phyloP scores from a whole-genome alignment of 2,113 vertebrate species.

The Hyaena hyaena region DNA sequence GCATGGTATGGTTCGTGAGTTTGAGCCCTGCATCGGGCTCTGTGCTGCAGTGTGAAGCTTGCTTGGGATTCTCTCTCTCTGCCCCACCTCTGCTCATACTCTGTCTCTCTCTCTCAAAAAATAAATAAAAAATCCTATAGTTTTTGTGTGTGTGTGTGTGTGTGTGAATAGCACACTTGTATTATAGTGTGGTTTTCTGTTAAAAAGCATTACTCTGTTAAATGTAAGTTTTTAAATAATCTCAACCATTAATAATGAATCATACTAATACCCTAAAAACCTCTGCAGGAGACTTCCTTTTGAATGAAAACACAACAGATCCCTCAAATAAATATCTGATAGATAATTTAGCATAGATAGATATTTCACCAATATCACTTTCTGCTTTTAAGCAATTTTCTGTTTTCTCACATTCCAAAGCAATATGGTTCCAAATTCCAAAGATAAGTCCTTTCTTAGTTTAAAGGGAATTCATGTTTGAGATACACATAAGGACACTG shows the following conservation, averaged over 20 bases:
- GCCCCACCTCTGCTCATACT: too few relatives aligned
- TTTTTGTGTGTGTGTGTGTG: neutral
- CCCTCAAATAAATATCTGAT: conserved; percentile 1
- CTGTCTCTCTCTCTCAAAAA: too few relatives aligned
- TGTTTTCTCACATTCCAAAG: conserved; percentile 37
- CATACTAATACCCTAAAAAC: neutral
- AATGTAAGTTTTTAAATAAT: conserved; percentile 26
- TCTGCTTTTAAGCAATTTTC: conserved; percentile 38
- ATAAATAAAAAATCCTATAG: too few relatives aligned
- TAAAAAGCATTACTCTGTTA: conserved; percentile 13
- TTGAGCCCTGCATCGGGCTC: too few relatives aligned
- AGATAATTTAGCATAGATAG: neutral
- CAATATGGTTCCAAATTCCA: conserved; percentile 48
- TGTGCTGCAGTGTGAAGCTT: too few relatives aligned
- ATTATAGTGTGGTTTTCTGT: neutral
- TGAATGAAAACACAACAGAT: conserved; percentile 20
- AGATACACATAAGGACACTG: neutral
- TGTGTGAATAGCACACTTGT: neutral
- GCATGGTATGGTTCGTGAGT: too few relatives aligned
- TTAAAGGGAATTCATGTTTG: neutral
- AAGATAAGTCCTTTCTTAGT: neutral
- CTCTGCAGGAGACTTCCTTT: conserved; percentile 20
- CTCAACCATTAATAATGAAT: conserved; percentile 17
- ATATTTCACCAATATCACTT: conserved; percentile 3
- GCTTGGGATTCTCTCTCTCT: too few relatives aligned